phyloP scores from a whole-genome alignment of 2,113 vertebrate species.

The Dasyurus viverrinus region DNA sequence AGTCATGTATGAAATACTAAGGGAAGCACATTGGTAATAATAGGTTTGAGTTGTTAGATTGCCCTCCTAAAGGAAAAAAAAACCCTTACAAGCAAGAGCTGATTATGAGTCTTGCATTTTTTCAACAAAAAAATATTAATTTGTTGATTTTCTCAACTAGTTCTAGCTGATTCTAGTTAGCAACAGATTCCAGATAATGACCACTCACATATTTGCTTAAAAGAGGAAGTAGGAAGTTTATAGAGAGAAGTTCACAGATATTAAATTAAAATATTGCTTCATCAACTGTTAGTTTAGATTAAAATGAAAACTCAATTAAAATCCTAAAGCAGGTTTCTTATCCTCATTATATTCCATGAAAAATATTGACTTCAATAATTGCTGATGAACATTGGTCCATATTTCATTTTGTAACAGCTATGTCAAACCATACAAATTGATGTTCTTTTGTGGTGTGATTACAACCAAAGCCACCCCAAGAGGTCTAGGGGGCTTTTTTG shows the following conservation, averaged over 20 bases:
- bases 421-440: not conserved
- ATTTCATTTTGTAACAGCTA: not conserved
- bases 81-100: slow-evolving; percentile 32
- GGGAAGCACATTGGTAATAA: slow-evolving; percentile 1
- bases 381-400: slow-evolving; percentile 35
- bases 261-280: not conserved
- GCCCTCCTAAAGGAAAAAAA: not conserved
- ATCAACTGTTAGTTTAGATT: slow-evolving; percentile 53
- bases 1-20: slow-evolving; percentile 1
- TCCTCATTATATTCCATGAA: slow-evolving; percentile 69
- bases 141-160: slow-evolving; percentile 37
- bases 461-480: not conserved
- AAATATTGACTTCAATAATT: slow-evolving; percentile 64
- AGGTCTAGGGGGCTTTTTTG: not conserved
- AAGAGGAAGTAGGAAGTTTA: not conserved
- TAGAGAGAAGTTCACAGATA: not conserved
- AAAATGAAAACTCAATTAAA: slow-evolving; percentile 52
- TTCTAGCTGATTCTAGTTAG: slow-evolving; percentile 1
- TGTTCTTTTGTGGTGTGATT: not conserved
- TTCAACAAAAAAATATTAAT: not conserved
- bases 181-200: slow-evolving; percentile 41
- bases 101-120: slow-evolving; percentile 1
- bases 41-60: slow-evolving; percentile 11
- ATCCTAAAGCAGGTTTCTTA: slow-evolving; percentile 54
- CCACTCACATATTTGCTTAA: slow-evolving; percentile 36